These are phyloP conservation scores for Siderastrea siderea DNA, from an alignment of 92 coral and sea anemone species.

Conservation along the genomic window DNA sequence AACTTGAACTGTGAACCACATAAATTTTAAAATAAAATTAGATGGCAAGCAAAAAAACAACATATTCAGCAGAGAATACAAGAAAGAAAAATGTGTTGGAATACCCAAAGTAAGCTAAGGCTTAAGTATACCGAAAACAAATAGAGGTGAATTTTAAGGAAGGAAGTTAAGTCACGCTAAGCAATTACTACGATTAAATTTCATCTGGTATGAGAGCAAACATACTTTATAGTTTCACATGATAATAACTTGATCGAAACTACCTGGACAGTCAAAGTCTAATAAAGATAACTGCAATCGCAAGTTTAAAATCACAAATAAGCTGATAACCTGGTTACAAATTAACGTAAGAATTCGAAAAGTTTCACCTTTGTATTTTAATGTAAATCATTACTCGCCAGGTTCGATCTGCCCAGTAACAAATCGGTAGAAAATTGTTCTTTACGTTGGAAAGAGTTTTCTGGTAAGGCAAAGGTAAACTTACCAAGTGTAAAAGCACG, in stretches of 20 bases:
- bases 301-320: neutral
- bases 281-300: neutral
- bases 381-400: neutral
- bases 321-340: neutral
- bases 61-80: too few species aligned
- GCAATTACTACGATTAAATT: neutral
- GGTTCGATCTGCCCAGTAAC: neutral
- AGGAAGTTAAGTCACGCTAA: neutral
- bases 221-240: neutral
- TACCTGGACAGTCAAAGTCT: neutral
- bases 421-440: neutral
- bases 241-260: neutral
- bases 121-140: too few species aligned
- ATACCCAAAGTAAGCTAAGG: too few species aligned
- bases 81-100: too few species aligned
- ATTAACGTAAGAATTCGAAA: neutral
- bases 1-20: too few species aligned
- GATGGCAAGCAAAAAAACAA: too few species aligned
- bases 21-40: too few species aligned
- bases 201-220: neutral
- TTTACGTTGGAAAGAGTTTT: neutral
- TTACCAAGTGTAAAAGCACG: slow-evolving; percentile 13
- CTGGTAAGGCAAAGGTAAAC: neutral
- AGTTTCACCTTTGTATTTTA: neutral
- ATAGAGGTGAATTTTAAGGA: neutral